Base-by-base conservation (phyloP, 1,140 invertebrate genomes). In the Homalodisca vitripennis region DNA sequence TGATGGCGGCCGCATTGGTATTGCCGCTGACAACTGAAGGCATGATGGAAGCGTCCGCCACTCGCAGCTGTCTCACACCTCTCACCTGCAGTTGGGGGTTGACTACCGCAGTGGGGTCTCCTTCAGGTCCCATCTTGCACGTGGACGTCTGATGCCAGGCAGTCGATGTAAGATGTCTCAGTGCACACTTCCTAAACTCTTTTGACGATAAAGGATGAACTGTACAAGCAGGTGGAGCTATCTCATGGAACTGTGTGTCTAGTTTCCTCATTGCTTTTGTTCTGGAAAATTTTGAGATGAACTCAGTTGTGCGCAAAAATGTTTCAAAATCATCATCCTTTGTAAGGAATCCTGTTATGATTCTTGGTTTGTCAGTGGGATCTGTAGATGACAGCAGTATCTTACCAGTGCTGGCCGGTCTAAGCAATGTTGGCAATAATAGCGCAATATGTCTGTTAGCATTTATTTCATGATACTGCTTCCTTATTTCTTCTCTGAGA, bases 1-100 rank as follows among this genome's bases (percentile, higher is more conserved):
- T 94, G 48, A 94, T 92, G 6, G 87, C 85, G 1, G 93, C 89
- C 0, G 92, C 92, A 79, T 93, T 93, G 0, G 92, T 93, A 74
- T 94, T 93, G 1, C 92, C 92, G 71, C 84, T 85, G 6, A 83
- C 83, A 67, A 95, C 92, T 0, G 88, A 91, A 0, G 94, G 94
- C 92, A 95, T 95, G 68, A 95, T 90, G 65, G 91, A 93, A 3
- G 92, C 92, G 77, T 95, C 94, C 51, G 93, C 90, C 17, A 96
- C 92, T 51, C 94, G 82, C 2, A 95, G 79, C 20, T 90, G 89
- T 30, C 85, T 76, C 0, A 95, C 78, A 0, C 93, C 92, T 72
- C 93, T 87, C 0, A 95, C 91, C n/a, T 84, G 83, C 6, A 96
- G 79, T 63, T 88, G 81, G 0, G 90, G 86, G 81, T 95, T 93